phyloP scores from a whole-genome alignment of 2,113 vertebrate species.

The Loxodonta africana region DNA sequence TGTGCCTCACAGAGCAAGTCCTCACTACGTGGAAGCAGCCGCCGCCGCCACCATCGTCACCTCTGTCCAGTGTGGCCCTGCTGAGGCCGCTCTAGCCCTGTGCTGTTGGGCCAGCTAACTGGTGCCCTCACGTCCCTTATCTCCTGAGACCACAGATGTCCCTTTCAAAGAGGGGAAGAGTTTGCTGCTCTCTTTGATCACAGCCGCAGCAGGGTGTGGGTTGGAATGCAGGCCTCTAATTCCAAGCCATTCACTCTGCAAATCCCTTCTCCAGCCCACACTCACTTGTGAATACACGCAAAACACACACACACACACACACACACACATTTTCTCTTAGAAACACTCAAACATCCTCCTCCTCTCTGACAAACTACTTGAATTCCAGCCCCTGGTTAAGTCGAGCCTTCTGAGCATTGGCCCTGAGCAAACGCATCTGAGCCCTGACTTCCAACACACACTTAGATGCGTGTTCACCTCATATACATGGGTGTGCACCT shows the following conservation, averaged over 20 bases:
- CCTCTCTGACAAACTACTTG: not conserved
- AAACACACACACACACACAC: no score
- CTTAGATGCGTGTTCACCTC: not conserved
- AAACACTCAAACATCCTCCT: rapidly evolving
- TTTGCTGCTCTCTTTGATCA: rapidly evolving
- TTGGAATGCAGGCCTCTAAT: not conserved
- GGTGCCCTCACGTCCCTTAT: not conserved
- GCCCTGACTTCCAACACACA: not conserved
- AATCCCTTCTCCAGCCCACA: rapidly evolving
- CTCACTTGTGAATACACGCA: not conserved
- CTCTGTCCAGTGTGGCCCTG: not conserved
- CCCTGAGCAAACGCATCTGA: not conserved
- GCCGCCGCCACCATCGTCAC: rapidly evolving
- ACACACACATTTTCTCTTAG: rapidly evolving
- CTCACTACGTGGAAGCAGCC: not conserved
- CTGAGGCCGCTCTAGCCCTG: no score
- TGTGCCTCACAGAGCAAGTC: not conserved
- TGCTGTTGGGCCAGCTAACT: not conserved
- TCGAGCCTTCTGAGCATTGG: not conserved
- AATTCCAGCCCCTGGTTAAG: no score
- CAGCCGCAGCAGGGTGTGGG: not conserved
- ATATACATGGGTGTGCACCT: not conserved
- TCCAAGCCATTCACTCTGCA: not conserved
- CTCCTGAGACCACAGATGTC: not conserved
- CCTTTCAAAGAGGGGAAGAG: not conserved